These are phyloP conservation scores for Sprattus sprattus DNA, from an alignment of 2,113 vertebrate species.

Conservation along the genomic window DNA sequence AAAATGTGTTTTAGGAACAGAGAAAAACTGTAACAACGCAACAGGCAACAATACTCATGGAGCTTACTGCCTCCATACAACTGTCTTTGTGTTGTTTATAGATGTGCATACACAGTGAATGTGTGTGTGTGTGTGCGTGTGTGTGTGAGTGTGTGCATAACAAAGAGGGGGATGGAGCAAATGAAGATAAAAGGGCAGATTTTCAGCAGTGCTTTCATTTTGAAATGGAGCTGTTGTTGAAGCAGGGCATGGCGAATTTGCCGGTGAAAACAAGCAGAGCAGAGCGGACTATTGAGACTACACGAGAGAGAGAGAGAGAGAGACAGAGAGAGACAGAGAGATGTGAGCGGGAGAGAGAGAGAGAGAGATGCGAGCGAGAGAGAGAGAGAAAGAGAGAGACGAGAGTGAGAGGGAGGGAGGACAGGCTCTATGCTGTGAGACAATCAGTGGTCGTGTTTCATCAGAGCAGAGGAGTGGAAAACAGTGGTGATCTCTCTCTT, in stretches of 20 bases:
- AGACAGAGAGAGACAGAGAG: not conserved
- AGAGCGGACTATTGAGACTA: not conserved
- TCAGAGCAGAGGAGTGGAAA: not conserved
- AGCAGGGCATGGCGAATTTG: not conserved
- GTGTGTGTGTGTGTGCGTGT: too few relatives aligned
- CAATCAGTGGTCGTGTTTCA: not conserved
- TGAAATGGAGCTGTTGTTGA: too few relatives aligned
- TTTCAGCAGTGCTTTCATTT: not conserved
- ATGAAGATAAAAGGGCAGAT: not conserved
- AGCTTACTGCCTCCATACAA: not conserved
- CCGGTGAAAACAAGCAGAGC: not conserved
- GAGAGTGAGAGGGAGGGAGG: not conserved
- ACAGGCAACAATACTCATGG: not conserved
- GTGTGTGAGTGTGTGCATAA: too few relatives aligned
- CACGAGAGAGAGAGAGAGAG: not conserved
- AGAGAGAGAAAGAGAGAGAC: too few relatives aligned
- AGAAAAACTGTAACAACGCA: not conserved
- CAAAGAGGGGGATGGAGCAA: too few relatives aligned
- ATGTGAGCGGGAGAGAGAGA: too few relatives aligned
- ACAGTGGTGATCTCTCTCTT: not conserved
- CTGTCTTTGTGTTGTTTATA: not conserved
- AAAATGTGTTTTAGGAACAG: too few relatives aligned
- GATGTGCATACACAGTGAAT: too few relatives aligned
- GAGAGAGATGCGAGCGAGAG: too few relatives aligned
- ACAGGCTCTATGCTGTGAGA: not conserved